phyloP scores from a whole-genome alignment of 2,888 invertebrate species.

The Noctua comes region DNA sequence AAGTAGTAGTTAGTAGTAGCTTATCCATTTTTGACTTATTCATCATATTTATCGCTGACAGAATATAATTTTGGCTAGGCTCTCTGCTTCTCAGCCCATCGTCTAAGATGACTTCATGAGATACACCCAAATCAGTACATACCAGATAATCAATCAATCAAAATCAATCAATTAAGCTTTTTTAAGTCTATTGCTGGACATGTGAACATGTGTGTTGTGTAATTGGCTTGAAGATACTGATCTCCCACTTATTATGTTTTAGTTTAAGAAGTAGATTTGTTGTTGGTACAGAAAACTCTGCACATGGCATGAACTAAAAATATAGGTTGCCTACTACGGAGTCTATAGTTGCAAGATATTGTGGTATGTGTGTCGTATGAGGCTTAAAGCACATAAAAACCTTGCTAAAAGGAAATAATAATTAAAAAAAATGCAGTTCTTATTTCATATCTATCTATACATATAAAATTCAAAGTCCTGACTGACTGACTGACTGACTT shows the following conservation, averaged over 20 bases:
- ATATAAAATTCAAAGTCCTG: too few relatives aligned
- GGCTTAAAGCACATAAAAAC: neutral
- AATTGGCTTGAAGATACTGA: constrained; percentile 37
- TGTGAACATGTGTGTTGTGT: constrained; percentile 36
- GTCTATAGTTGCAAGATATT: neutral
- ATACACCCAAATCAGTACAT: constrained; percentile 41
- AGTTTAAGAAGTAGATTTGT: constrained; percentile 3
- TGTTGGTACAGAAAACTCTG: neutral
- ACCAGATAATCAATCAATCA: constrained; percentile 51
- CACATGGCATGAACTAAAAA: neutral
- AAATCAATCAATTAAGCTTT: constrained; percentile 43
- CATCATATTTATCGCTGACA: neutral
- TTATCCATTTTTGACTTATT: constrained; percentile 1
- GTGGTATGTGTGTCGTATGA: neutral
- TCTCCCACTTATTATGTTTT: constrained; percentile 31
- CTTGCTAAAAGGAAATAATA: neutral
- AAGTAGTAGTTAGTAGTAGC: too few relatives aligned
- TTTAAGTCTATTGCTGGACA: constrained; percentile 15
- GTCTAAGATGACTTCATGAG: neutral
- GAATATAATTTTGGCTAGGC: neutral
- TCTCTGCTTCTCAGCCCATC: neutral
- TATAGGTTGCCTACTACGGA: neutral
- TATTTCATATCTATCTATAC: too few relatives aligned
- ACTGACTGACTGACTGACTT: too few relatives aligned
- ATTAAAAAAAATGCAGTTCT: neutral